These are phyloP conservation scores for Ochlodes sylvanus DNA, from an alignment of 2,888 invertebrate genomes.

Conservation along the genomic window DNA sequence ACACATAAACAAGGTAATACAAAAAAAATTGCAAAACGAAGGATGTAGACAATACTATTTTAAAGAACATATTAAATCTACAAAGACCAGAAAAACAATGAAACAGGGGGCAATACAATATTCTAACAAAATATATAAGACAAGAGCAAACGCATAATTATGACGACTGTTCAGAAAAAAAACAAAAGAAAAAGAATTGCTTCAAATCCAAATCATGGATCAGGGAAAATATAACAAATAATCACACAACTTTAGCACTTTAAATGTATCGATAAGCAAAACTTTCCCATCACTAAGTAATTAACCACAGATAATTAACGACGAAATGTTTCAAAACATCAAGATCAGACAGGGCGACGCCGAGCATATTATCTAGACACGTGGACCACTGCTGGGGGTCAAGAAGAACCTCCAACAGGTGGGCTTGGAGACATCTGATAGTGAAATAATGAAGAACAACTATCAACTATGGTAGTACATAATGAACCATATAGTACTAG, in stretches of 20 bases:
- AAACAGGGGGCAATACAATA: background rate
- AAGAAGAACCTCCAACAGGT: background rate
- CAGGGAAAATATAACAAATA: background rate
- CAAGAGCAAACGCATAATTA: background rate
- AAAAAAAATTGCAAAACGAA: too few species aligned
- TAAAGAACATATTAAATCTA: too few species aligned
- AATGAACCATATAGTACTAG: too few species aligned
- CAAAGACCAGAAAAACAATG: background rate
- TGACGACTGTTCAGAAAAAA: background rate
- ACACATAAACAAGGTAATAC: too few species aligned
- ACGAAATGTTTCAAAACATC: constrained; percentile 43
- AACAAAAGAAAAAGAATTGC: background rate
- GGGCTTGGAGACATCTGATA: background rate
- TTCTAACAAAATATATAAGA: background rate
- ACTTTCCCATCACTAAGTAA: constrained; percentile 38
- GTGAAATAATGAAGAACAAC: background rate
- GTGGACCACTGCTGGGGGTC: constrained; percentile 15
- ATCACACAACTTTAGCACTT: background rate
- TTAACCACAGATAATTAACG: constrained; percentile 35
- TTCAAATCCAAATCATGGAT: background rate
- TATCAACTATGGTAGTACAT: too few species aligned
- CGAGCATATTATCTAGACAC: constrained; percentile 30
- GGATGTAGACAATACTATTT: too few species aligned
- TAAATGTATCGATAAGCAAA: constrained; percentile 19
- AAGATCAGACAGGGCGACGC: constrained; percentile 49